These are phyloP conservation scores for Todiramphus saurophagus DNA, from an alignment of 2,113 vertebrate genomes.

Conservation along the genomic window DNA sequence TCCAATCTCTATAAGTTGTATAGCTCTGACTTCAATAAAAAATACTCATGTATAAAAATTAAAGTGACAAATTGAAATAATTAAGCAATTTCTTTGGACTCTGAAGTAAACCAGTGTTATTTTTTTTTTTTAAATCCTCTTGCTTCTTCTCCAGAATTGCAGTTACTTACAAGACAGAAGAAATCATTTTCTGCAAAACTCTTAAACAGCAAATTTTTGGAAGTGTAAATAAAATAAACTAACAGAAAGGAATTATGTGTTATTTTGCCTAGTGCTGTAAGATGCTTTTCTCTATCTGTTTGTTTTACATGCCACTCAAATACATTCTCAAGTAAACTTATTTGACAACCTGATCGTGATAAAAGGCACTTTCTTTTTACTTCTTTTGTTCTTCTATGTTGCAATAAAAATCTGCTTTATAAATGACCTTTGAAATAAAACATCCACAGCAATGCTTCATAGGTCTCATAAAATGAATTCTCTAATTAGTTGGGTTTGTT, in stretches of 20 bases:
- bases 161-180: neutral
- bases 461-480: neutral
- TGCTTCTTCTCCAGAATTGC: neutral
- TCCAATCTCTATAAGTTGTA: neutral
- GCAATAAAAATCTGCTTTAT: neutral
- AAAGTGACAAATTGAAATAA: neutral
- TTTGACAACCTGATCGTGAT: neutral
- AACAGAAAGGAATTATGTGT: neutral
- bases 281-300: neutral
- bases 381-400: neutral
- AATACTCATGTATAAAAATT: neutral
- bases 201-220: neutral
- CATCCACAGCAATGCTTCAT: neutral
- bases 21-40: neutral
- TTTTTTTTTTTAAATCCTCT: neutral
- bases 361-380: neutral
- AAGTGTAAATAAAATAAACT: neutral
- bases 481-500: neutral
- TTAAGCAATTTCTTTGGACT: neutral
- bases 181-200: neutral
- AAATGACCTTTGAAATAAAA: conserved; percentile 38
- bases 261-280: neutral
- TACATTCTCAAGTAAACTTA: neutral
- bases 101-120: neutral
- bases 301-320: neutral